Evolutionary conservation across 2,888 invertebrate species (phyloP), one percentile per base, ranked within the genome.

Genomic region (Hydroisotoma schaefferi): DNA sequence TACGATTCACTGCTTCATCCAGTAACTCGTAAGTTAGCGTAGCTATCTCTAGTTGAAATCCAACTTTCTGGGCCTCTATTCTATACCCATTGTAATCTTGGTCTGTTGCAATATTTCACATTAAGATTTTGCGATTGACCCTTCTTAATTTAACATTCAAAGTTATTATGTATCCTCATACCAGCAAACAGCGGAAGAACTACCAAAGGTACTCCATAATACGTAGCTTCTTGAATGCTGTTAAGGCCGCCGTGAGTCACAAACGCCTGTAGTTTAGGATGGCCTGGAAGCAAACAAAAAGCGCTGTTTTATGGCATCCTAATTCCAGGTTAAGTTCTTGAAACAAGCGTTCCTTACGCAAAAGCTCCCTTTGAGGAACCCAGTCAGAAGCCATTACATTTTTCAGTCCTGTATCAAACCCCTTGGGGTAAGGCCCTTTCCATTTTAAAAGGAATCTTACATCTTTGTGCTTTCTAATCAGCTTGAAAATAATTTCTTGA

Each of bases 361-460:
- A 47, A 46, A 72, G 62, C 51, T 72, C 68, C 26, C 52, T 62
- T 47, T 72, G 72, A n/a, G 72, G 72, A 5, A 72, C 57, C 72
- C 72, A 72, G 10, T 69, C 66, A 0, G 68, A 62, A 23, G 59
- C 61, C 22, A 69, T n/a, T 1, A 72, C 23, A 49, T 72, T 69
- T 22, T 59, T 52, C 1, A 69, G 67, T 26, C 43, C 40, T 8
- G 55, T 43, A 23, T 64, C 49, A 29, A 59, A 48, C 15, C 58
- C 56, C 33, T 61, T 52, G 1, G 72, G 72, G 1, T 67, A 44
- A 3, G 63, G 59, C 20, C 69, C 72, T 22, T 59, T 65, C 70
- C 72, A 72, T 43, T 68, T 54, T 63, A 70, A 61, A 2, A 70
- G 55, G 55, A 72, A 70, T 23, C 63, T 52, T 2, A 70, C 65